Evolutionary conservation across 2,888 invertebrate species (phyloP).

Genomic region (Leptinotarsa peninsularis): DNA sequence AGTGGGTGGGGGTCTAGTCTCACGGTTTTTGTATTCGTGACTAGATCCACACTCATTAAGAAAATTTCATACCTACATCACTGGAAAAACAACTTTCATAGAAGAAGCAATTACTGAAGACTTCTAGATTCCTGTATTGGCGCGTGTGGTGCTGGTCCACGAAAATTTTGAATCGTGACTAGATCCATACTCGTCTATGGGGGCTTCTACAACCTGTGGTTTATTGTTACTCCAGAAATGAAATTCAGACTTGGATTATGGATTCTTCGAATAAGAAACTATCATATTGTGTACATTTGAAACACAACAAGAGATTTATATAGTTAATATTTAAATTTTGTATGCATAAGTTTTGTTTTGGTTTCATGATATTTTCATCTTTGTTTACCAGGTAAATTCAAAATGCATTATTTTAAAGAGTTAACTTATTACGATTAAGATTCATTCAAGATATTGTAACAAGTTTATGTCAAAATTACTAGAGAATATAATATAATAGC

Average conservation of each 20-base stretch:
- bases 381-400: too few species aligned
- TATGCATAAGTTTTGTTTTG: too few species aligned
- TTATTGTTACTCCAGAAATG: not conserved
- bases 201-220: slow-evolving; percentile 59
- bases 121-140: slow-evolving; percentile 71
- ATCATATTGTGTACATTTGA: too few species aligned
- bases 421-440: not conserved
- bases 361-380: too few species aligned
- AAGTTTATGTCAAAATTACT: too few species aligned
- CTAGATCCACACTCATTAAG: slow-evolving; percentile 93
- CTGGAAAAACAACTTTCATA: slow-evolving; percentile 6
- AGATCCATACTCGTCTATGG: slow-evolving; percentile 92
- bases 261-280: not conserved
- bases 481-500: too few species aligned
- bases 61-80: slow-evolving; percentile 58
- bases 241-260: not conserved
- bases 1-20: slow-evolving; percentile 81
- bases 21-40: slow-evolving; percentile 74
- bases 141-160: slow-evolving; percentile 86
- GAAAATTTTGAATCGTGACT: slow-evolving; percentile 76
- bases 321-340: too few species aligned
- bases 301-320: too few species aligned
- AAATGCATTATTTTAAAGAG: too few species aligned
- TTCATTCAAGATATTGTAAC: too few species aligned
- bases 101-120: slow-evolving; percentile 24